Base-by-base conservation (phyloP, 2,113 vertebrate genomes). In the Plestiodon gilberti region DNA sequence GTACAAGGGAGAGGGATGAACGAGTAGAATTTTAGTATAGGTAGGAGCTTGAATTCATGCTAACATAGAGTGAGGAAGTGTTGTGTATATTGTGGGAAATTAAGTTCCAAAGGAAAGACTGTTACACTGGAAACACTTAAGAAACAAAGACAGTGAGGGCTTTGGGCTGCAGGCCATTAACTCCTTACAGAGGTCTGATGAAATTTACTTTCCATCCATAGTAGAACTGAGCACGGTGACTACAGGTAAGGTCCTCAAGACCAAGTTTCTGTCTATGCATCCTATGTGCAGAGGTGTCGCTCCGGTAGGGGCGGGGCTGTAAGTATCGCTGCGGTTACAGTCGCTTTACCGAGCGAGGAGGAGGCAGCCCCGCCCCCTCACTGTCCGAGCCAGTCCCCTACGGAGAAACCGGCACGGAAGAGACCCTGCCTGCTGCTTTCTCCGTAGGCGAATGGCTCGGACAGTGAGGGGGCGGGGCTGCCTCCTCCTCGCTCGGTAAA, bases 21-120 rank as follows among this genome's bases (percentile, higher is more conserved):
- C 93, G 88, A 89, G 95, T 90, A 96, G 95, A 94, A 94, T 97
- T 97, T 97, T 97, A 97, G 97, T 97, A 97, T 90, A 93, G 95
- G 94, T 93, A 95, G 95, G 95, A 96, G 93, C 90, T 96, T 93
- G 95, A 95, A 94, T 87, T 97, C 97, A 97, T 97, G 97, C 97
- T 95, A 95, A 95, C 95, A 94, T 93, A 94, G 94, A 94, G 83
- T 87, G 85, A 88, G 71, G 91, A 83, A 93, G 87, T 93, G 91
- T 84, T 0, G 62, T 94, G 91, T 95, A 89, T 95, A 93, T 92
- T 96, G 90, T 64, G 93, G 96, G 95, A 93, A 95, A 94, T 96
- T 97, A 92, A 97, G 96, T 96, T 96, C 93, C 90, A 93, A 92
- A 94, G 95, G 95, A 91, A 90, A 91, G 93, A 95, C 91, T 94